Conservation (phyloP, 92 coral and sea anemone genomes). For the Pocillopora grandis region DNA sequence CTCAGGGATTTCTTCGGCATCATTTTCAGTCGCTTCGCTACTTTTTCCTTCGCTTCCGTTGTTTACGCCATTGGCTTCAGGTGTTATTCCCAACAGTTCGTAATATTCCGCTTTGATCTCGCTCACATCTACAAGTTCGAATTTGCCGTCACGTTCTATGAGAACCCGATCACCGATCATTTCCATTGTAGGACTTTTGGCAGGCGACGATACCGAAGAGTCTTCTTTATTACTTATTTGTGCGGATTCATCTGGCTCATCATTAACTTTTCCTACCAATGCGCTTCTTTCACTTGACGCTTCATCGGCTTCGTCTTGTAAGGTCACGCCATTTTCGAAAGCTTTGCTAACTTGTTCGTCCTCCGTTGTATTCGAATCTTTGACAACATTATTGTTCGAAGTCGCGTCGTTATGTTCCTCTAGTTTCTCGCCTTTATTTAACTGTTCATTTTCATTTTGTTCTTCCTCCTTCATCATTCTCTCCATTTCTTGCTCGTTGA, state of each 20-base stretch:
- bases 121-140: conserved; percentile 95
- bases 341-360: conserved; percentile 51
- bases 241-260: conserved; percentile 21
- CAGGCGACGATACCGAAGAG: conserved; percentile 10
- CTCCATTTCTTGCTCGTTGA: conserved; percentile 46
- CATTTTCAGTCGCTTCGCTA: conserved; percentile 19
- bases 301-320: conserved; percentile 17
- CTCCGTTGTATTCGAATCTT: conserved; percentile 28
- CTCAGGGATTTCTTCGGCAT: conserved; percentile 24
- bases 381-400: conserved; percentile 12
- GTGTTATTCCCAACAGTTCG: conserved; percentile 87
- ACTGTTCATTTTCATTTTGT: conserved; percentile 39
- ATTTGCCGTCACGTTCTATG: conserved; percentile 94
- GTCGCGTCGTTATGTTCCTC: not conserved
- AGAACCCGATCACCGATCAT: conserved; percentile 92
- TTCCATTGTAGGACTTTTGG: conserved; percentile 68
- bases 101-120: conserved; percentile 98
- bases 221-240: conserved; percentile 25
- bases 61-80: conserved; percentile 38
- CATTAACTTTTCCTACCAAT: conserved; percentile 9
- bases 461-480: conserved; percentile 35
- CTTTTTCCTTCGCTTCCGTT: conserved; percentile 29
- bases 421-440: conserved; percentile 21
- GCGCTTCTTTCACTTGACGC: conserved; percentile 22
- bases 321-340: conserved; percentile 62